Conservation (phyloP, 2,888 invertebrate species). For the Euzophera pinguis region DNA sequence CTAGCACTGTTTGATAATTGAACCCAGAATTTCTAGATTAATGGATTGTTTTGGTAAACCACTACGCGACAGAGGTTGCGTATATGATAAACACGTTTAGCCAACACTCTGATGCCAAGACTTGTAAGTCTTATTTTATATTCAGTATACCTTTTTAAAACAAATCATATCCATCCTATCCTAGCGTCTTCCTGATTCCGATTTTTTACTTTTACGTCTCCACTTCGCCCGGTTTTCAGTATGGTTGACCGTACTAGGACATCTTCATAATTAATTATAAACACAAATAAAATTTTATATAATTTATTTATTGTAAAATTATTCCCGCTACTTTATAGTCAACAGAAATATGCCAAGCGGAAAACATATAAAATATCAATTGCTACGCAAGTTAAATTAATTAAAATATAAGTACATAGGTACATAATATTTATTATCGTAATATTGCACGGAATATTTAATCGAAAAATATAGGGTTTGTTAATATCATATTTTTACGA, state of each 20-base stretch:
- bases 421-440: constrained; percentile 9
- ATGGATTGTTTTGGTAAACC: too few relatives aligned
- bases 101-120: too few relatives aligned
- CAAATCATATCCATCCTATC: too few relatives aligned
- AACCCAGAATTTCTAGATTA: too few relatives aligned
- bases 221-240: too few relatives aligned
- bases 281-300: constrained; percentile 42
- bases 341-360: constrained; percentile 55
- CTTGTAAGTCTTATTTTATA: too few relatives aligned
- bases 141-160: too few relatives aligned
- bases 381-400: constrained; percentile 53
- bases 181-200: too few relatives aligned
- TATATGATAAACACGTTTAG: too few relatives aligned
- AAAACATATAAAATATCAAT: constrained; percentile 39
- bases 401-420: constrained; percentile 22
- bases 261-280: constrained; percentile 24
- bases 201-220: too few relatives aligned
- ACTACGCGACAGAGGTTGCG: too few relatives aligned
- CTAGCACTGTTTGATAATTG: too few relatives aligned
- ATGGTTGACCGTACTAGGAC: background rate
- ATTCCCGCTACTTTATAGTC: constrained; percentile 60
- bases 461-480: background rate
- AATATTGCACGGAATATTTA: constrained; percentile 8
- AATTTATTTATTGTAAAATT: constrained; percentile 70
- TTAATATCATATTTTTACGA: background rate